Percentiles rank a stretch among this genome's conserved stretches.
phyloP scores from a whole-genome alignment of 2,797 vertebrate species.

The Rhabdophis nuchalis region DNA sequence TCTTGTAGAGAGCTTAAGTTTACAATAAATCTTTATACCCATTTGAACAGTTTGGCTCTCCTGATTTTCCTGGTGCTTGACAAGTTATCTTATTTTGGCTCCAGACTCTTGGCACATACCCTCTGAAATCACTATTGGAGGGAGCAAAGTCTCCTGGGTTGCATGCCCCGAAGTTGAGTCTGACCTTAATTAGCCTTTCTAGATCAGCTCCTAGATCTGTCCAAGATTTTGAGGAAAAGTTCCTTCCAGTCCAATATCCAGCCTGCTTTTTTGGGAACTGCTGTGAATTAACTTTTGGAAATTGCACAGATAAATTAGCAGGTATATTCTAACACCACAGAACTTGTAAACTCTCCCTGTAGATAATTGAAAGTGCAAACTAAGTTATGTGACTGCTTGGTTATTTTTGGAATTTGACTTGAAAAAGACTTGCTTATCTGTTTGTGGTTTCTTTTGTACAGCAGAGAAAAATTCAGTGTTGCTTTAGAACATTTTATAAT shows the following conservation, averaged over 20 bases:
- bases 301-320: neutral
- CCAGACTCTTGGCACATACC: neutral
- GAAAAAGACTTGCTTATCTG: conserved; percentile 9
- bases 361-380: neutral
- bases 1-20: neutral
- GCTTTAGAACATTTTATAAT: neutral
- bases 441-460: neutral
- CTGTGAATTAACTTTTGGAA: neutral
- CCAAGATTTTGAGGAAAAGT: neutral
- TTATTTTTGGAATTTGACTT: neutral
- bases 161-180: neutral
- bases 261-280: neutral
- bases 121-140: neutral
- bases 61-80: neutral
- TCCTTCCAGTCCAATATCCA: neutral
- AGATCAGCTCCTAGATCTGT: neutral
- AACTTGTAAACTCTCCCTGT: neutral
- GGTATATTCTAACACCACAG: neutral
- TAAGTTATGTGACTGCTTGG: neutral
- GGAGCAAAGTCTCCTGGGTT: neutral
- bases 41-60: neutral
- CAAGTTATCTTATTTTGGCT: neutral
- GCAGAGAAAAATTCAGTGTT: neutral
- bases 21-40: neutral
- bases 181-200: neutral